phyloP scores from a whole-genome alignment of 2,797 vertebrate species.

The Chelon auratus region DNA sequence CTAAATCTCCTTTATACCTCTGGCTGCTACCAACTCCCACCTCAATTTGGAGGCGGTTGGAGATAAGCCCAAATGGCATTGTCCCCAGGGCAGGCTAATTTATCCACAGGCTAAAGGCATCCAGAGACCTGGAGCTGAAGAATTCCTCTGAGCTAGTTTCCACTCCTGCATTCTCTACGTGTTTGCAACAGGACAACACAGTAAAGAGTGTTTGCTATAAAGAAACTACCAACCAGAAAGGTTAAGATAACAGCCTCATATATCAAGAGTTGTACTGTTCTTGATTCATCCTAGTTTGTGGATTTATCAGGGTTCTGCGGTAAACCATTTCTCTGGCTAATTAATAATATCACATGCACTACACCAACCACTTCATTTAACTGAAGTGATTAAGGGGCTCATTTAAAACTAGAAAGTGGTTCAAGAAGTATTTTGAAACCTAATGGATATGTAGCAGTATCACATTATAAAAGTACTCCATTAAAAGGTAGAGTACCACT shows the following conservation, averaged over 20 bases:
- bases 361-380: not conserved
- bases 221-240: not conserved
- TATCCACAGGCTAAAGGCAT: conserved; percentile 68
- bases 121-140: conserved; percentile 31
- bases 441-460: too few species aligned
- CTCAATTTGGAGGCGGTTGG: conserved; percentile 80
- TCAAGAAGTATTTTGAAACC: not conserved
- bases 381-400: conserved; percentile 16
- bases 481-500: too few species aligned
- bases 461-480: too few species aligned
- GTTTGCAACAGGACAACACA: conserved; percentile 19
- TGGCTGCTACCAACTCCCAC: conserved; percentile 77
- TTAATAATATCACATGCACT: conserved; percentile 1
- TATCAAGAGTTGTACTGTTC: too few species aligned
- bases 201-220: not conserved
- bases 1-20: conserved; percentile 80
- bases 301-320: not conserved
- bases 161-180: conserved; percentile 24
- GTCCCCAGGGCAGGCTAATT: conserved; percentile 69
- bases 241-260: too few species aligned
- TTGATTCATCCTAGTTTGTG: not conserved
- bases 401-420: not conserved
- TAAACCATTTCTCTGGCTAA: conserved; percentile 4
- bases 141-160: conserved; percentile 25
- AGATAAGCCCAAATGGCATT: conserved; percentile 63